Conservation (phyloP, 1,140 invertebrate species). For the Chelonus insularis region DNA sequence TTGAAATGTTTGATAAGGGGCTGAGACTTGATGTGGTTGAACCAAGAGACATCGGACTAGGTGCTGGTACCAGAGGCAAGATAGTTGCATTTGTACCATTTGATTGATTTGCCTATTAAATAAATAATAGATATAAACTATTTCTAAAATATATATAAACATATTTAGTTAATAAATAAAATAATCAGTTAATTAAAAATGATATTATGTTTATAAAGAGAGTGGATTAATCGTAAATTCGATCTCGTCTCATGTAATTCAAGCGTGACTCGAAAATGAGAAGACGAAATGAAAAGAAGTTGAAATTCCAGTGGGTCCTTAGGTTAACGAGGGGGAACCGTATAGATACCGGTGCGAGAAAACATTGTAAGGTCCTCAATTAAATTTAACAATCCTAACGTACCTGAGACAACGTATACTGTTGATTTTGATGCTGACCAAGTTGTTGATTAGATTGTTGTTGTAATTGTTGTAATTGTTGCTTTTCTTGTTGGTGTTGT, state of each 20-base stretch:
- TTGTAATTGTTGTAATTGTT: slow-evolving; percentile 28
- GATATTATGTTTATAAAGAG: neutral
- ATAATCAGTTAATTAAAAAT: neutral
- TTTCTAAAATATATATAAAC: too few relatives aligned
- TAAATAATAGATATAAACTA: too few relatives aligned
- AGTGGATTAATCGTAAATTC: neutral
- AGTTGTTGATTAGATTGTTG: slow-evolving; percentile 43
- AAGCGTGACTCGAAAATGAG: slow-evolving; percentile 2
- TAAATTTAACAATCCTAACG: slow-evolving; percentile 23
- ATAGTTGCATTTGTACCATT: slow-evolving; percentile 51
- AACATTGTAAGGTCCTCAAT: slow-evolving; percentile 19
- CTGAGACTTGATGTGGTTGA: slow-evolving; percentile 72
- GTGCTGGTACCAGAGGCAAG: slow-evolving; percentile 60
- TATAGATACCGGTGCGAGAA: slow-evolving; percentile 2
- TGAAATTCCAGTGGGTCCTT: slow-evolving; percentile 10
- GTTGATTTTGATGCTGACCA: slow-evolving; percentile 38
- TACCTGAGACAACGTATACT: slow-evolving; percentile 49
- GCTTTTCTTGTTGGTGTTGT: neutral
- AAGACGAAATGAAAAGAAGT: neutral
- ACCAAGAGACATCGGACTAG: slow-evolving; percentile 67
- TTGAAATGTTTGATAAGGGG: slow-evolving; percentile 68
- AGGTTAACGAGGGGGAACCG: slow-evolving; percentile 8
- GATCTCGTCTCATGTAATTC: neutral
- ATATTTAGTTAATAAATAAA: neutral
- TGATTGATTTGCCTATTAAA: slow-evolving; percentile 48